These are phyloP conservation scores for Syndactyla subalaris DNA, from an alignment of 2,797 vertebrate species.

Conservation along the genomic window DNA sequence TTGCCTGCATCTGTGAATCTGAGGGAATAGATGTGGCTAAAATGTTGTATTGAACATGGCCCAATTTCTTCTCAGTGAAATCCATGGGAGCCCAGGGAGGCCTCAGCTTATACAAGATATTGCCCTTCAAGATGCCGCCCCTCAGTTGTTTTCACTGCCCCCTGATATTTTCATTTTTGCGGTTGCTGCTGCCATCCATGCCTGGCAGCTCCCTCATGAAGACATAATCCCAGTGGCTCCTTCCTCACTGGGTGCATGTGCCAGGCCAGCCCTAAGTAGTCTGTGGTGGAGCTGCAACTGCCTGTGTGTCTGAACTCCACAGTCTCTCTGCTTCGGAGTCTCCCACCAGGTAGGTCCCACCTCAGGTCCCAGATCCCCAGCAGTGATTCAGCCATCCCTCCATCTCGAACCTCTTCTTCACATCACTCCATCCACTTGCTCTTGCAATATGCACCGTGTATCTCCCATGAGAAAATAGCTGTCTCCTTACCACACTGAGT, in stretches of 20 bases:
- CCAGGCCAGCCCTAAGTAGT: neutral
- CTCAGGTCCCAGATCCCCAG: neutral
- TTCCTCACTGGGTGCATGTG: rapidly evolving
- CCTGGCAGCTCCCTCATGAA: neutral
- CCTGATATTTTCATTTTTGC: neutral
- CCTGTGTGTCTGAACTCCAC: rapidly evolving
- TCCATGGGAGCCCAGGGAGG: neutral
- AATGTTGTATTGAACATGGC: neutral
- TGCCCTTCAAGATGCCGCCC: neutral
- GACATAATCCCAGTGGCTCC: neutral
- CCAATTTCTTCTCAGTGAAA: neutral
- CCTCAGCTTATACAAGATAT: neutral
- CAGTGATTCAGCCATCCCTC: neutral
- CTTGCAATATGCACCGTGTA: rapidly evolving
- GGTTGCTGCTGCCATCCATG: neutral
- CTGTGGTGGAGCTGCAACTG: neutral
- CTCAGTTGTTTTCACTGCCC: neutral
- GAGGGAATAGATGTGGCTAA: neutral
- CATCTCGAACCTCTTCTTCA: rapidly evolving
- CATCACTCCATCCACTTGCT: neutral
- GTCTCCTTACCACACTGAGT: neutral
- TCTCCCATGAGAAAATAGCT: neutral
- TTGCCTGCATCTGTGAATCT: neutral
- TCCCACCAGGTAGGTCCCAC: neutral
- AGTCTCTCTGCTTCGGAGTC: rapidly evolving